Evolutionary conservation across 30 jellyfish, hydroid and myxozoan genomes (phyloP).

Genomic region (Mastigias papua): DNA sequence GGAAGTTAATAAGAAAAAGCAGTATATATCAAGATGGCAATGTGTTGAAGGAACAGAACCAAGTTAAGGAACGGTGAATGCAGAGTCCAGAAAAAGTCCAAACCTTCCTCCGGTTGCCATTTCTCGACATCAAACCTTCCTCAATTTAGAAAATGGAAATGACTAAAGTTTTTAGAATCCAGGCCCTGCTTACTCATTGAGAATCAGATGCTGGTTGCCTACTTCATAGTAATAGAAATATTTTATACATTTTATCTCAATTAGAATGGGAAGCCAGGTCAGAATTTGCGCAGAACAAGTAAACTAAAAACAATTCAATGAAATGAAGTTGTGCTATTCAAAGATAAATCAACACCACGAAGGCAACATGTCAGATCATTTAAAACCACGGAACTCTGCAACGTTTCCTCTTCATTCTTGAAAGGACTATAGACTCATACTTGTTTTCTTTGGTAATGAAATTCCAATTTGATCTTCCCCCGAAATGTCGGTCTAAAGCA

Average conservation of each 20-base stretch:
- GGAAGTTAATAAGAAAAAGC: no score
- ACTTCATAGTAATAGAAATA: not conserved
- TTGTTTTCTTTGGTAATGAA: slow-evolving; percentile 58
- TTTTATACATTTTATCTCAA: not conserved
- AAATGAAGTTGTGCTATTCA: slow-evolving; percentile 3
- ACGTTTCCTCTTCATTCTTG: slow-evolving; percentile 50
- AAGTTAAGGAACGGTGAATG: no score
- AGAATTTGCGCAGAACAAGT: slow-evolving; percentile 9
- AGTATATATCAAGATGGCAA: no score
- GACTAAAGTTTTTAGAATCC: not conserved
- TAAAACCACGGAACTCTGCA: slow-evolving; percentile 58
- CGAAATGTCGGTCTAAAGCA: slow-evolving; percentile 64
- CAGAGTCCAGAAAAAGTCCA: no score
- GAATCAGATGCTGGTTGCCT: not conserved
- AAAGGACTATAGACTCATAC: slow-evolving; percentile 44
- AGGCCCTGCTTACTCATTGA: not conserved
- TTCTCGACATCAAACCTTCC: slow-evolving; percentile 5
- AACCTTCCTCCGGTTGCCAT: slow-evolving; percentile 20
- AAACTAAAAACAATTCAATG: slow-evolving; percentile 6
- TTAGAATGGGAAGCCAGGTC: not conserved
- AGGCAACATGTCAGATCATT: slow-evolving; percentile 5
- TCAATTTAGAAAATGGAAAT: not conserved
- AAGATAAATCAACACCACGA: not conserved
- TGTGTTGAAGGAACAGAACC: no score
- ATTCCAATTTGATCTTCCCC: slow-evolving; percentile 68